Conservation (phyloP, 2,797 vertebrate species). For the Chromis chromis region DNA sequence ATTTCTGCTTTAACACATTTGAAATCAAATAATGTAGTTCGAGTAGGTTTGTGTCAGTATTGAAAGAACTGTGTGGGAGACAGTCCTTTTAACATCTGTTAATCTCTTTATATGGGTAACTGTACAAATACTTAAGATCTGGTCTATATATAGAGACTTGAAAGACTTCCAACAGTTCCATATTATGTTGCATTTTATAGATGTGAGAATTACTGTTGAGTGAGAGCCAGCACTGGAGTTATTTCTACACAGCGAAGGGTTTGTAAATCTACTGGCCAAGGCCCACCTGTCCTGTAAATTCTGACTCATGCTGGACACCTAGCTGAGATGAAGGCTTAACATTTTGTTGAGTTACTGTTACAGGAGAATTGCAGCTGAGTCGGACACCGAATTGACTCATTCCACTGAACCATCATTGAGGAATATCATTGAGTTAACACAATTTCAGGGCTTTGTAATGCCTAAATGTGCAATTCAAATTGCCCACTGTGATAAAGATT, state of each 20-base stretch:
- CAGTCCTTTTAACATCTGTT: background rate
- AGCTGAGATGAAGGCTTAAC: too few relatives aligned
- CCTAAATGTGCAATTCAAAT: too few relatives aligned
- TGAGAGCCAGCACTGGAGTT: background rate
- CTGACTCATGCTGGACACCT: background rate
- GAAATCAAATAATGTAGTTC: too few relatives aligned
- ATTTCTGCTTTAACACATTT: too few relatives aligned
- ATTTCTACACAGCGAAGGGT: background rate
- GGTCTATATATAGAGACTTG: background rate
- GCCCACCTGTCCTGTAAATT: background rate
- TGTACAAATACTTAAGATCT: background rate
- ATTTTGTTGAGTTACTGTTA: too few relatives aligned
- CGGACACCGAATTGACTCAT: too few relatives aligned
- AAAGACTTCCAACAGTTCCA: background rate
- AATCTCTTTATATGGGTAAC: background rate
- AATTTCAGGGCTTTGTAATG: too few relatives aligned
- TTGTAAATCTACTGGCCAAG: background rate
- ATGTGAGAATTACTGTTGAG: background rate
- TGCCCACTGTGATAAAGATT: too few relatives aligned
- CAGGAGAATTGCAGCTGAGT: too few relatives aligned
- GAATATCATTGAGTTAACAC: too few relatives aligned
- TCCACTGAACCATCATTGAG: too few relatives aligned
- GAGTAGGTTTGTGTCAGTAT: background rate
- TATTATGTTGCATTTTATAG: background rate
- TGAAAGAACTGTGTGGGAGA: background rate